Base-by-base conservation (phyloP, 2,797 vertebrate species). In the Melanotaenia parkinsoni region DNA sequence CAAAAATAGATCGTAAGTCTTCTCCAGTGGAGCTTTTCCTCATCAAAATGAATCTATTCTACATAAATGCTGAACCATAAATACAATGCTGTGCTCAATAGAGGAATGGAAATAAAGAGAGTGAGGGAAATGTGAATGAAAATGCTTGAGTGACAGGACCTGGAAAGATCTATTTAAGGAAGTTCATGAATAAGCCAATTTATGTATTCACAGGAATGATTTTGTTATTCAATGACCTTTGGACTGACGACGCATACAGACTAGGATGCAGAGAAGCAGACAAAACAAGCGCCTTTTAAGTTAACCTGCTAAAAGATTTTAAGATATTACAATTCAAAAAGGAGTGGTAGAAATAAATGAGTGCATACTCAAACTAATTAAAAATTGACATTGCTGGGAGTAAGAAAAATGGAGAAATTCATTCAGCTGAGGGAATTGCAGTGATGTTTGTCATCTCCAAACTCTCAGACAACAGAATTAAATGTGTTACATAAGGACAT, bases 1-100 rank as follows among this genome's bases (percentile, higher is more conserved):
- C 81, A 53, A 72, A 91, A 94, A 93, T 91, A 91, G 92, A 90
- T 87, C 63, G 69, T 14, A 81, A 77, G 79, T 84, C 76, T 78
- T 77, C 72, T 70, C 76, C 75, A 2, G 58, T 12, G 56, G 70
- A 77, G 84, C 80, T 75, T 74, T 58, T 81, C 73, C 63, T 89
- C 86, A 86, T 90, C 90, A 91, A 85, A 90, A 86, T 53, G 47
- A 81, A 80, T 76, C 70, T 87, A 75, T 89, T 83, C 88, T 80
- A 47, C 57, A 47, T 80, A 89, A 90, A 90, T 66, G 77, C 76
- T 68, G 77, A 86, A 75, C 90, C 76, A 83, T 66, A 89, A 92
- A 93, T 91, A 91, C 80, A 82, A 84, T 24, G 33, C 43, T 24
- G 37, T 20, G 47, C 76, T 87, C 75, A 2, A 33, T 13, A 51